Conservation (phyloP, 2,888 invertebrate genomes). For the Mycalesis mineus region DNA sequence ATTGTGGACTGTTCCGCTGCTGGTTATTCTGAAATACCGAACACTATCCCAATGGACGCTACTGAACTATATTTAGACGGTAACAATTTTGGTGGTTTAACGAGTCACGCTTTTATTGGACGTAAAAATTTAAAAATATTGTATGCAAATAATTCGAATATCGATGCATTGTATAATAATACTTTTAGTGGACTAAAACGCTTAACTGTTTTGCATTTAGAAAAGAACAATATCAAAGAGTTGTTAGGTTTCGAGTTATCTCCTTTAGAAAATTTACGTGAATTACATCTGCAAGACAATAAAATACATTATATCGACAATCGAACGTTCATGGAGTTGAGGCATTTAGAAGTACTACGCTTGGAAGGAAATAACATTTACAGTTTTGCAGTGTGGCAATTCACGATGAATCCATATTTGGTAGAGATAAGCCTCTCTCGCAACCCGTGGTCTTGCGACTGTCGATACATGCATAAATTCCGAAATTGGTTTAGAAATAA, state of each 20-base stretch:
- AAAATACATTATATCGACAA: conserved; percentile 89
- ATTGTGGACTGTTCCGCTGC: conserved; percentile 93
- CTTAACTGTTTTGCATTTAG: conserved; percentile 88
- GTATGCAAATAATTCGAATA: conserved; percentile 92
- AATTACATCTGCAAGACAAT: conserved; percentile 92
- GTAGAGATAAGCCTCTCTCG: conserved; percentile 90
- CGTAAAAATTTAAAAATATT: conserved; percentile 92
- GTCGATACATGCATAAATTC: conserved; percentile 88
- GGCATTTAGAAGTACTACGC: conserved; percentile 89
- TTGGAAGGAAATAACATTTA: conserved; percentile 90
- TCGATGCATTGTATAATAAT: conserved; percentile 90
- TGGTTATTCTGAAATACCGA: conserved; percentile 89
- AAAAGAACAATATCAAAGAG: conserved; percentile 89
- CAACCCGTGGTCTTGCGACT: conserved; percentile 95
- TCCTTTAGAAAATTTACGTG: conserved; percentile 88
- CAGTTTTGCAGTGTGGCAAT: conserved; percentile 91
- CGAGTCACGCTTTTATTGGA: conserved; percentile 93
- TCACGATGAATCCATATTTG: conserved; percentile 89
- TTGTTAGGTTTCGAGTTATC: conserved; percentile 90
- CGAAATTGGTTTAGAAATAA: conserved; percentile 88
- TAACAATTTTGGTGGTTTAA: conserved; percentile 91
- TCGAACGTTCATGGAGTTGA: conserved; percentile 88
- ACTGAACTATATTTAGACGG: conserved; percentile 96
- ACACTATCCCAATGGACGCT: conserved; percentile 95
- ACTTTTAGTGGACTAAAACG: conserved; percentile 92